Base-by-base conservation (phyloP, 64 coral and sea anemone species). In the Astreopora myriophthalma region DNA sequence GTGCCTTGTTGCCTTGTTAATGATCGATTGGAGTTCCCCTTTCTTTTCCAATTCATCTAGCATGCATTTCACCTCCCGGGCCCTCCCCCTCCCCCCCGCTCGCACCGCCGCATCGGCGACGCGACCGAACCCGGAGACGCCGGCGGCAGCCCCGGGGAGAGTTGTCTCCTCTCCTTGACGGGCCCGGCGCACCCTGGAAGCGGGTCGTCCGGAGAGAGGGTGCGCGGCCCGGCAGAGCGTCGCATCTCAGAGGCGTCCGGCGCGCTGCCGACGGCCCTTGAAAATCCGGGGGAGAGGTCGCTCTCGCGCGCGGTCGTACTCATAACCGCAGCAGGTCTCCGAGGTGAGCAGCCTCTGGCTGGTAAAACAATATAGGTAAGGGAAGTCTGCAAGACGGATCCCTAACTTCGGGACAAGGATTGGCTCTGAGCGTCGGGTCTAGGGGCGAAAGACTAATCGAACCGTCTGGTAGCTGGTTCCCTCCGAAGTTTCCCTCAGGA, bases 401-500 rank as follows among this genome's bases (percentile, higher is more conserved):
- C 84, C 35, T 86, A 71, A 86, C 63, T 86, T 86, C 64, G 84
- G 84, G 84, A 86, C 69, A 86, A 86, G 65, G 84, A 86, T 42
- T 42, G 39, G 39, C 39, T 42, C 39, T 42, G 10, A 42, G 79
- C 25, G 46, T 89, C 87, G 82, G 91, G 91, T 87, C 87, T 93
- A 93, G 91, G 48, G 90, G 80, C 86, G 86, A 88, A 90, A 90
- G 87, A 90, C 87, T 90, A 90, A 90, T 90, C 87, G 87, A 90
- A 90, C 91, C 75, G 81, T 93, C 74, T 94, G 88, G 85, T 94
- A 94, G 92, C 92, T 94, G 85, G 92, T 93, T 93, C 91, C 91
- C 91, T 93, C 91, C 91, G 76, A 94, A 94, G 86, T 94, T 94
- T 94, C 85, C 92, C 92, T 94, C 66, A 94, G 92, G 92, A 94